Evolutionary conservation across 1,140 invertebrate genomes (phyloP).

Genomic region (Phenacoccus solenopsis): DNA sequence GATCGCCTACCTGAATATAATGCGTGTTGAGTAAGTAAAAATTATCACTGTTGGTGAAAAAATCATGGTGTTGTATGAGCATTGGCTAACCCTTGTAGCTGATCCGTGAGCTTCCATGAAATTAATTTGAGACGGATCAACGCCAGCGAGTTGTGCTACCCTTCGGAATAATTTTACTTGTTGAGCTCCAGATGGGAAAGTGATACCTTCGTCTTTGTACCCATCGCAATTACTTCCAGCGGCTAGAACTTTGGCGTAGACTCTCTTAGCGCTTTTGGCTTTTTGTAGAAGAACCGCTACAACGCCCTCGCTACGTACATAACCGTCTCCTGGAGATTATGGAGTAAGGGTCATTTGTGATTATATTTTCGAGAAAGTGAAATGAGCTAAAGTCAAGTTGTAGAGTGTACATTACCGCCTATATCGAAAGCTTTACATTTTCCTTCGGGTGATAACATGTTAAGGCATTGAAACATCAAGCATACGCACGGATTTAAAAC

Average conservation of each 20-base stretch:
- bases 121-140: conserved; percentile 40
- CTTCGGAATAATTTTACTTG: conserved; percentile 18
- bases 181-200: conserved; percentile 16
- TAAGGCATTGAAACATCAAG: conserved; percentile 35
- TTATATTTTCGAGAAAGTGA: neutral
- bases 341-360: neutral
- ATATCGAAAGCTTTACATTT: conserved; percentile 22
- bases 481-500: conserved; percentile 44
- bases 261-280: conserved; percentile 37
- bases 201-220: conserved; percentile 35
- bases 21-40: neutral
- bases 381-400: too few relatives aligned
- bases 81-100: conserved; percentile 34
- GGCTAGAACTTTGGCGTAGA: conserved; percentile 45
- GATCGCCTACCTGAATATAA: conserved; percentile 25
- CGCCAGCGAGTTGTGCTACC: conserved; percentile 29
- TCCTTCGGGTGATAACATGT: conserved; percentile 22
- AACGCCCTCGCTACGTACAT: conserved; percentile 47
- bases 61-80: neutral
- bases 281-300: conserved; percentile 45
- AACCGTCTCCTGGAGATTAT: conserved; percentile 42
- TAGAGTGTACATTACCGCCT: conserved; percentile 4
- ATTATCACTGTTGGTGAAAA: neutral
- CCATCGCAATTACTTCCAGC: conserved; percentile 46
- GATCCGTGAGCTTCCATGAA: conserved; percentile 30